These are phyloP conservation scores for Scarus forsteni DNA, from an alignment of 2,797 vertebrate genomes.

Conservation along the genomic window DNA sequence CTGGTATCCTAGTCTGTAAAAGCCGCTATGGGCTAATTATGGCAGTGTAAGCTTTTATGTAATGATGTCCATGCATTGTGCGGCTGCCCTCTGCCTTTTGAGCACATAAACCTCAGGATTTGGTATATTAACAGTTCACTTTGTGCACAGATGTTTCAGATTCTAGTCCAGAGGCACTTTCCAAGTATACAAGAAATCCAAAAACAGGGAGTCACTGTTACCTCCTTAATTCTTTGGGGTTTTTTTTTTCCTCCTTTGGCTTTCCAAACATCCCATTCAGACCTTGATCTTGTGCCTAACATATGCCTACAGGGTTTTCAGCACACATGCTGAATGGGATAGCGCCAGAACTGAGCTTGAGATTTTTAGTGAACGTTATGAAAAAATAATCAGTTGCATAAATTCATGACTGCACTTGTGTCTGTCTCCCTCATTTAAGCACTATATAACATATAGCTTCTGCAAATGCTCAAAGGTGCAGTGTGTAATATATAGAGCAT, in stretches of 20 bases:
- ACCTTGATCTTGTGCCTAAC: slow-evolving; percentile 14
- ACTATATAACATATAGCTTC: background rate
- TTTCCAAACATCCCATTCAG: slow-evolving; percentile 10
- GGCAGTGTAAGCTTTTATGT: slow-evolving; percentile 2
- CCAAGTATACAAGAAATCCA: slow-evolving; percentile 30
- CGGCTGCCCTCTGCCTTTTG: slow-evolving; percentile 70
- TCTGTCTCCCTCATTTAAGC: background rate
- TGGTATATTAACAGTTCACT: slow-evolving; percentile 13
- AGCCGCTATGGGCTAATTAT: background rate
- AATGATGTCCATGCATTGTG: slow-evolving; percentile 22
- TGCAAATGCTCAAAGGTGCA: background rate
- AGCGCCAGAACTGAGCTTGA: background rate
- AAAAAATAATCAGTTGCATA: background rate
- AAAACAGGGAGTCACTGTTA: slow-evolving; percentile 20
- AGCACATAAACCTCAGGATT: slow-evolving; percentile 17
- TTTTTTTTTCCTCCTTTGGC: slow-evolving; percentile 3
- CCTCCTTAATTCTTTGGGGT: background rate
- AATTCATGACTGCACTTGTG: background rate
- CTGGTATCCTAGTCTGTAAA: background rate
- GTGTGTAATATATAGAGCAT: no score
- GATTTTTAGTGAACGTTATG: background rate
- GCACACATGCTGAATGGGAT: background rate
- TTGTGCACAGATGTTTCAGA: slow-evolving; percentile 46
- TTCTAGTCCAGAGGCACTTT: slow-evolving; percentile 39
- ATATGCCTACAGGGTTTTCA: slow-evolving; percentile 16